These are phyloP conservation scores for Choloepus didactylus DNA, from an alignment of 2,797 vertebrate species.

Conservation along the genomic window DNA sequence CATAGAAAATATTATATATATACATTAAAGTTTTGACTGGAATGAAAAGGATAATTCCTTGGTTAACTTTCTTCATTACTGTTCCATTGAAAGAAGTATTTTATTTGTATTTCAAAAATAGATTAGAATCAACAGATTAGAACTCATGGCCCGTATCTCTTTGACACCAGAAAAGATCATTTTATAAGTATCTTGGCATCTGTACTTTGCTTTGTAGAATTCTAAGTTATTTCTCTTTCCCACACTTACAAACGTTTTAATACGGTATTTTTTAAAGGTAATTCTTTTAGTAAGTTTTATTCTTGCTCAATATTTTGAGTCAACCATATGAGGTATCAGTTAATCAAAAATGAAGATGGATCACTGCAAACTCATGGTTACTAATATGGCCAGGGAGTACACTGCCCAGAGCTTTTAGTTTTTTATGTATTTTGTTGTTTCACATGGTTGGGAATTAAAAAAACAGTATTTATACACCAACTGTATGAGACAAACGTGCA, in stretches of 20 bases:
- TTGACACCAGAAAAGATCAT: neutral
- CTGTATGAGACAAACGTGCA: fast-evolving
- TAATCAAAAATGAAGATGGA: neutral
- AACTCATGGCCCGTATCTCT: neutral
- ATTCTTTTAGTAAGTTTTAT: neutral
- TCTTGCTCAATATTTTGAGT: neutral
- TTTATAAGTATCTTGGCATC: neutral
- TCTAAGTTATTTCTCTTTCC: neutral
- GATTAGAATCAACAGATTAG: neutral
- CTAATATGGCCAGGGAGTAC: neutral
- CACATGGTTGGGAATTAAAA: neutral
- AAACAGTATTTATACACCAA: neutral
- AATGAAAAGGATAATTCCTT: neutral
- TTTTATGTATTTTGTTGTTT: neutral
- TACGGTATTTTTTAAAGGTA: neutral
- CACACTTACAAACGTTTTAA: too few species aligned
- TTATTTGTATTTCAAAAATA: neutral
- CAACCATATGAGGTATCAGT: neutral
- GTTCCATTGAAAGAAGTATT: neutral
- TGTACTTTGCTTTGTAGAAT: neutral
- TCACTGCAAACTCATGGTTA: neutral
- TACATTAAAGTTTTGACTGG: neutral
- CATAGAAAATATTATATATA: neutral
- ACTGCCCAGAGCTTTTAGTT: too few species aligned
- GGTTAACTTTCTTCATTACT: neutral